A percentile compares a stretch with the other conserved stretches of the same genome.
Conservation (phyloP, 1,140 invertebrate species). For the Aphelinus atriplicis region DNA sequence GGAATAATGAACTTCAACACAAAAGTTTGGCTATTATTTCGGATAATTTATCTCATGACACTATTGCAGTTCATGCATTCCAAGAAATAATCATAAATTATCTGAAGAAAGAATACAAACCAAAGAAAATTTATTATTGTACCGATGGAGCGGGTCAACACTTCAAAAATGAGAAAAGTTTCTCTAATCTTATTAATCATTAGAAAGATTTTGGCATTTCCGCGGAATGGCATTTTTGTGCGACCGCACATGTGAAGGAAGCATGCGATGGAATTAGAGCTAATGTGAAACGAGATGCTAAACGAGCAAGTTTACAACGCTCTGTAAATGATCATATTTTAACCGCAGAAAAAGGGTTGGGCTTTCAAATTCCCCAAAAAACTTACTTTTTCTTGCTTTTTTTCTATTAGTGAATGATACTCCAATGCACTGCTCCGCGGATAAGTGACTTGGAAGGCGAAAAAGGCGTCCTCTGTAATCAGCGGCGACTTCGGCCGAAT, state of each 20-base stretch:
- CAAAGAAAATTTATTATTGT: background rate
- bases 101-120: background rate
- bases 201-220: conserved; percentile 2
- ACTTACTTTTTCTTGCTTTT: too few relatives aligned
- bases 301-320: conserved; percentile 25
- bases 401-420: too few relatives aligned
- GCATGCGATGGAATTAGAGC: conserved; percentile 32
- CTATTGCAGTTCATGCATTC: conserved; percentile 3
- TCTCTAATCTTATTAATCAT: background rate
- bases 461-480: too few relatives aligned
- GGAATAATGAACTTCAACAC: too few relatives aligned
- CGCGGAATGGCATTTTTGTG: conserved; percentile 11
- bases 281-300: conserved; percentile 11
- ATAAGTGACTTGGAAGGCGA: too few relatives aligned
- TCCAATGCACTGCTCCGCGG: too few relatives aligned
- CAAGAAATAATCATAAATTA: background rate
- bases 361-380: too few relatives aligned
- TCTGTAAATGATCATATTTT: background rate
- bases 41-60: background rate
- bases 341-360: background rate
- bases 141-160: background rate
- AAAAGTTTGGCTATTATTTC: too few relatives aligned
- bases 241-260: background rate
- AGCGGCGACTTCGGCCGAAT: too few relatives aligned
- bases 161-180: background rate